Base-by-base conservation (phyloP, 2,113 vertebrate genomes). In the Myrmophylax atrothorax region DNA sequence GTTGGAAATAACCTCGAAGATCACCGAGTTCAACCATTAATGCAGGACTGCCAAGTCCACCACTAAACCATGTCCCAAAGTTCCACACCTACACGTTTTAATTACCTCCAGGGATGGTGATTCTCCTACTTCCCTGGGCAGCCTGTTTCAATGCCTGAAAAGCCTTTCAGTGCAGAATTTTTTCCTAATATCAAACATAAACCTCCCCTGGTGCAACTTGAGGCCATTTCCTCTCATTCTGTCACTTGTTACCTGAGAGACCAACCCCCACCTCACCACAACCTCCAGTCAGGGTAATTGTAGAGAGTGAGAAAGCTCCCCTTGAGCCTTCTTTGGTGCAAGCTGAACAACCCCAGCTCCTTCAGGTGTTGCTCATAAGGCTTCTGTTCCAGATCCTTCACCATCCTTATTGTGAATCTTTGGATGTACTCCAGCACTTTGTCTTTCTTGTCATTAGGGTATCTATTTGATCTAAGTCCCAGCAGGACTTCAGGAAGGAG, bases 401-500 rank as follows among this genome's bases (percentile, higher is more conserved):
- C 26, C 60, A 40, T 18, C 26, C 37, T 29, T 29, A 18, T 29
- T 40, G 26, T 9, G 6, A 7, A 19, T 29, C 60, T 63, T 40
- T 29, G 37, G 17, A 63, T 18, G 6, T 28, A 5, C 17, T 38
- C 60, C 37, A 63, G 18, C 37, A 63, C 24, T 19, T 63, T 1
- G 4, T 35, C n/a, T 35, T 59, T 59, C n/a, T 35, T 35, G 22
- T 24, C n/a, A 49, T 25, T n/a, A 49, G 16, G 24, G 16, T 12
- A 25, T 0, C 0, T 29, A 28, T 6, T 10, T 29, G 14, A 44
- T 44, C 17, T 17, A 47, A 46, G 24, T 10, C 20, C 44, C 56
- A 78, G 8, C 16, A 72, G 8, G 5, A 19, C 7, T 72, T 73
- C 70, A 62, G 53, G 37, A n/a, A 44, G 35, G 67, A 67, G 26